Evolutionary conservation across 2,797 vertebrate species (phyloP).

Genomic region (Oreortyx pictus): DNA sequence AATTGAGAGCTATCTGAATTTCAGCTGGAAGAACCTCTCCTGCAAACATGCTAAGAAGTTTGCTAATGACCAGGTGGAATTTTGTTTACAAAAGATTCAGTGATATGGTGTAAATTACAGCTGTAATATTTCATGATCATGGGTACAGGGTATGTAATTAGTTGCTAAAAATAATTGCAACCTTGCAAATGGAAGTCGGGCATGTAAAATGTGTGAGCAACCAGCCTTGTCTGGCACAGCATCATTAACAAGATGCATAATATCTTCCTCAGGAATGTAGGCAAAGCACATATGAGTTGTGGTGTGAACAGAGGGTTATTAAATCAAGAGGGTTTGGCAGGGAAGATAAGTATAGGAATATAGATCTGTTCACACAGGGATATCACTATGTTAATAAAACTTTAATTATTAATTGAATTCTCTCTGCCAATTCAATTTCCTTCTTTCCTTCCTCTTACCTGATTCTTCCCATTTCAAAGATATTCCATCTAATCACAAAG

Average conservation of each 20-base stretch:
- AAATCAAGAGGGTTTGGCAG: constrained; percentile 23
- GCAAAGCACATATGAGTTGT: neutral
- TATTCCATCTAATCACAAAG: neutral
- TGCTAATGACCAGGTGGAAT: neutral
- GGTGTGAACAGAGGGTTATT: neutral
- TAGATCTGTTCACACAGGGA: neutral
- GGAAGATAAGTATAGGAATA: neutral
- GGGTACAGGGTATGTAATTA: constrained; percentile 14
- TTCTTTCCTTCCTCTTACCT: neutral
- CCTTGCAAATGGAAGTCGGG: constrained; percentile 25
- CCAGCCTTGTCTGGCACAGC: constrained; percentile 14
- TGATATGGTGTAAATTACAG: neutral
- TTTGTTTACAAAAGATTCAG: neutral
- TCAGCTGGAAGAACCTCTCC: neutral
- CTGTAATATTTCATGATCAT: neutral
- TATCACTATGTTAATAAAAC: constrained; percentile 36
- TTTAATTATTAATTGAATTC: constrained; percentile 45
- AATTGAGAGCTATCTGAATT: neutral
- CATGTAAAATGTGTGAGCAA: constrained; percentile 16
- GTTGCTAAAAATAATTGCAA: constrained; percentile 58
- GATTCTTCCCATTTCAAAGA: neutral
- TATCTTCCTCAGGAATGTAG: neutral
- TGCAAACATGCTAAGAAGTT: neutral
- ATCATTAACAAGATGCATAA: constrained; percentile 43
- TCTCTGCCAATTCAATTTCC: constrained; percentile 1